Evolutionary conservation across 1,140 invertebrate genomes (phyloP).

Genomic region (Cydia fagiglandana): DNA sequence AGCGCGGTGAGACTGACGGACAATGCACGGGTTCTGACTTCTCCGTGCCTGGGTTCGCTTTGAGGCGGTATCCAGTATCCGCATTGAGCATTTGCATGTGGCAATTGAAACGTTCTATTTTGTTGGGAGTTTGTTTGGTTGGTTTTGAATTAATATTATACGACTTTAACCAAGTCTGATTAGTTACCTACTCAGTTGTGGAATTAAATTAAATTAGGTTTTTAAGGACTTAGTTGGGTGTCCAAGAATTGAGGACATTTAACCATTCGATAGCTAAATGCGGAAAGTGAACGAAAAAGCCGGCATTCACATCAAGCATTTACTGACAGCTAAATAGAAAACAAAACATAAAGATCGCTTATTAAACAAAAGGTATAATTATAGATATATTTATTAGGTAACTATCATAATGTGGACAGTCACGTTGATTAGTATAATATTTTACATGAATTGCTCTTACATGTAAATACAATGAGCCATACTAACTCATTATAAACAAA

Average conservation of each 20-base stretch:
- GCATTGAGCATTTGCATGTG: not conserved
- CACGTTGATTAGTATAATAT: not conserved
- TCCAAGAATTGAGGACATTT: no score
- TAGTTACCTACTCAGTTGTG: no score
- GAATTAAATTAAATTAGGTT: no score
- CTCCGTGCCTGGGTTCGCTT: not conserved
- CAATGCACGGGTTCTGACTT: not conserved
- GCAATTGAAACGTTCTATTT: constrained; percentile 17
- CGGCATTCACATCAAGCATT: no score
- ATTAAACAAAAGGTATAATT: no score
- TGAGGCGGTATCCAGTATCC: not conserved
- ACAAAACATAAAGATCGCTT: no score
- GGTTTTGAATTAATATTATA: not conserved
- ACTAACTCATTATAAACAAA: not conserved
- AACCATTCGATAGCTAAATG: no score
- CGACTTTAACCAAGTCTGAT: not conserved
- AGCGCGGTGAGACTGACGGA: constrained; percentile 7
- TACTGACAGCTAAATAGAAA: no score
- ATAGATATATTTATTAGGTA: not conserved
- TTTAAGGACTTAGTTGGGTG: no score
- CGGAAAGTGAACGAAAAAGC: no score
- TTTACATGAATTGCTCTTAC: not conserved
- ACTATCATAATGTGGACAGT: not conserved
- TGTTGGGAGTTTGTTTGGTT: not conserved
- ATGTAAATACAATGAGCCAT: not conserved